Evolutionary conservation across 2,888 invertebrate species (phyloP), one percentile per base, ranked within the genome.

Genomic region (Euzetes globulus): DNA sequence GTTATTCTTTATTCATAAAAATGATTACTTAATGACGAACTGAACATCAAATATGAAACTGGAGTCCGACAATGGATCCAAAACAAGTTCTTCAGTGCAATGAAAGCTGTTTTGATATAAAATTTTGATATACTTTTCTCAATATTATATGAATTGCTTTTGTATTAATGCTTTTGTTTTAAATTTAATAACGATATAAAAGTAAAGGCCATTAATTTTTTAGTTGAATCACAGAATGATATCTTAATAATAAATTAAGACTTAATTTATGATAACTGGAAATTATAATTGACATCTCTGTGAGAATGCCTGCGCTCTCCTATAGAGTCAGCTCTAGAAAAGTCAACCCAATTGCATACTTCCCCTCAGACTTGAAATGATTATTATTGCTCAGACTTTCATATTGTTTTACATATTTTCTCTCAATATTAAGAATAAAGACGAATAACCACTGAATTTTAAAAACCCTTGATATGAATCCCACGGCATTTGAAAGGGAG

Each of bases 1-100:
- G n/a, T n/a, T 1, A 5, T n/a, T 19, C 25, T 27, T 58, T 58
- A 58, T 58, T 25, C 11, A 5, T 25, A 25, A 55, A 55, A 25
- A 55, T 58, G 58, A 58, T 58, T 22, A 58, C 22, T 58, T 58
- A 58, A 58, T 58, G 58, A 58, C 25, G 55, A 55, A 25, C n/a
- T 58, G 15, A 7, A 55, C 50, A 50, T 50, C 19, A 50, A 50
- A 41, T 41, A 41, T 13, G 11, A 11, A 41, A 1, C 41, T 9
- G 9, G 29, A 58, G 22, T 27, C 25, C 27, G 58, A 58, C 58
- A 58, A 58, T 27, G 13, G 58, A 58, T 58, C 13, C 22, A 29
- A 58, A 58, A 58, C 58, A 58, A 58, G 58, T 58, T 22, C 29
- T 58, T 27, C 29, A 19, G 17, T 19, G 6, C 50, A 17, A 50